Evolutionary conservation across 2,888 invertebrate genomes (phyloP), one percentile per base, ranked within the genome.

Genomic region (Scaptomyza flava): DNA sequence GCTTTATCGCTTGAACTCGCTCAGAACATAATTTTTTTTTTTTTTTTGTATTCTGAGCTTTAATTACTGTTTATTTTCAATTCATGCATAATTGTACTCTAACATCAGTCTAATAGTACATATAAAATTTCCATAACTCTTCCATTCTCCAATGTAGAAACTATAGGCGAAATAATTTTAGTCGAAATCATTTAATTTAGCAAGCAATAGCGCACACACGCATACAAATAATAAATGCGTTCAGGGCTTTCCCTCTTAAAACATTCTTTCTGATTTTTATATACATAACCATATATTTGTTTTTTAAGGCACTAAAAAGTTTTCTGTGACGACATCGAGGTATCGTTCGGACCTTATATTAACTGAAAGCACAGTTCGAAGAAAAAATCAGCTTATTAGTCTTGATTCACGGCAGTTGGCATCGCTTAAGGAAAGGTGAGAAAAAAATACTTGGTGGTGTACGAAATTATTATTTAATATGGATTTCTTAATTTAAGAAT

Each of bases 291-390:
- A 27, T 23, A 14, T 12, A 11, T 30, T 17, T 38, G 2, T 50
- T 14, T 27, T 57, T 8, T 47, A 27, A 95, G 95, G 93, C 50
- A 93, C 93, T 78, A 93, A 94, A 68, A 91, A 93, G 11, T 95
- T 94, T 90, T 75, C 87, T 0, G 93, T 95, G 0, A 93, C 91
- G 0, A 91, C 93, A 58, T 96, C 96, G 0, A 93, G 93, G 23
- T 96, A 96, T 89, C 94, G 95, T 3, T 93, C 93, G 0, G 93
- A 93, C 50, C 94, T 93, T 67, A 94, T 94, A 0, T 93, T 93
- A 3, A 93, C 93, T 7, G 94, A 94, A 20, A 91, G 91, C 9
- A 92, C 93, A 65, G 93, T 96, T 3, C 77, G 86, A 0, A 92
- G 93, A 1, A 93, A 93, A 52, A 92, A 93, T 7, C 89, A 94